Percentiles rank a stretch among this genome's conserved stretches.
phyloP scores from a whole-genome alignment of 2,888 invertebrate species.

The Hoplodrina blanda region DNA sequence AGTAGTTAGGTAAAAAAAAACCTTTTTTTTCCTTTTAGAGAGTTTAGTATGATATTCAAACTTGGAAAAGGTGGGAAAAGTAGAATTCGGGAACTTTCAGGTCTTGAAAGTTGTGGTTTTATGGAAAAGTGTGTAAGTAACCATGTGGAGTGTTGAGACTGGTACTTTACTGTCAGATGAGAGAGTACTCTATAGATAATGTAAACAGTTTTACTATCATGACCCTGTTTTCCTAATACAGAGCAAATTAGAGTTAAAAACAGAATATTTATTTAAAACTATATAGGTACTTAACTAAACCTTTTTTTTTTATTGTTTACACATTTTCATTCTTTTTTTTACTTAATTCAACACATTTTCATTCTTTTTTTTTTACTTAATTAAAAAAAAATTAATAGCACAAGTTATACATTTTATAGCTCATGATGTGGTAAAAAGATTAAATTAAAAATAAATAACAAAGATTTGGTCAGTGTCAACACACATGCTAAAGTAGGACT shows the following conservation, averaged over 20 bases:
- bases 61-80: too few relatives aligned
- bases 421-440: background rate
- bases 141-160: too few relatives aligned
- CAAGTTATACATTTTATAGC: background rate
- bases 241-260: background rate
- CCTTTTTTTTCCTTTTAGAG: background rate
- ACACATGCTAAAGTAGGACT: slow-evolving; percentile 21
- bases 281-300: background rate
- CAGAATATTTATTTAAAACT: too few relatives aligned
- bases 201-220: too few relatives aligned
- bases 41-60: too few relatives aligned
- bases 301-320: background rate
- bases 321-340: slow-evolving; percentile 22
- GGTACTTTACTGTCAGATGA: too few relatives aligned
- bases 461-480: slow-evolving; percentile 48
- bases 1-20: background rate
- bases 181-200: too few relatives aligned
- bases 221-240: too few relatives aligned
- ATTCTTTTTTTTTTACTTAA: slow-evolving; percentile 20
- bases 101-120: too few relatives aligned
- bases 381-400: slow-evolving; percentile 4
- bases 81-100: too few relatives aligned
- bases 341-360: background rate
- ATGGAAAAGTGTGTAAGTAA: too few relatives aligned
- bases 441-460: slow-evolving; percentile 40